phyloP scores from a whole-genome alignment of 2,888 invertebrate species.

The Eupeodes latifasciatus region DNA sequence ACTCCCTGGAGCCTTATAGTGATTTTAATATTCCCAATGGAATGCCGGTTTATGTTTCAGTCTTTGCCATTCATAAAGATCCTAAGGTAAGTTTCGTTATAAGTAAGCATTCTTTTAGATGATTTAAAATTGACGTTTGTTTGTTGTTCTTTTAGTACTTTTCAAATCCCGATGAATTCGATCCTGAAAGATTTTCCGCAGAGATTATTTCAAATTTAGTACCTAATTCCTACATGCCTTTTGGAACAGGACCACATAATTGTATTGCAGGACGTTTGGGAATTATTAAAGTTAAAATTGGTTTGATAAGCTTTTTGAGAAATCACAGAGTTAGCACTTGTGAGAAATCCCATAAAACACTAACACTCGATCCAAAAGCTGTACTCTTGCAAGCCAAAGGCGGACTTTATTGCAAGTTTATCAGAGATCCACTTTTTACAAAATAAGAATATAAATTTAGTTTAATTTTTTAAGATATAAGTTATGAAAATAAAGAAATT shows the following conservation, averaged over 20 bases:
- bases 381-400: constrained; percentile 72
- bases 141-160: constrained; percentile 63
- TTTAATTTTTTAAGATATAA: not conserved
- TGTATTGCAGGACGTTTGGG: constrained; percentile 78
- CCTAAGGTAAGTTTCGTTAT: constrained; percentile 37
- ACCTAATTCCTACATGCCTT: constrained; percentile 77
- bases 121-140: not conserved
- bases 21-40: constrained; percentile 72
- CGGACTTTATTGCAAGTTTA: constrained; percentile 69
- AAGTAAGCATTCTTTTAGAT: not conserved
- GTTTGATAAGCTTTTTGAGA: constrained; percentile 74
- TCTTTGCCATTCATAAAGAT: constrained; percentile 72
- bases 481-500: not conserved
- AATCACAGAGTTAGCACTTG: constrained; percentile 65
- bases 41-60: constrained; percentile 74
- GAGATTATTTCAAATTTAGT: constrained; percentile 77
- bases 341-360: constrained; percentile 39
- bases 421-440: constrained; percentile 15
- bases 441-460: not conserved
- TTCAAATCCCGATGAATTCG: constrained; percentile 77
- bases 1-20: constrained; percentile 12
- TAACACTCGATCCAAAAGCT: constrained; percentile 63
- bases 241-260: constrained; percentile 78
- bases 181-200: constrained; percentile 79
- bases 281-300: constrained; percentile 71